Evolutionary conservation across 2,888 invertebrate genomes (phyloP), one percentile per base, ranked within the genome.

Genomic region (Nymphalis polychloros): DNA sequence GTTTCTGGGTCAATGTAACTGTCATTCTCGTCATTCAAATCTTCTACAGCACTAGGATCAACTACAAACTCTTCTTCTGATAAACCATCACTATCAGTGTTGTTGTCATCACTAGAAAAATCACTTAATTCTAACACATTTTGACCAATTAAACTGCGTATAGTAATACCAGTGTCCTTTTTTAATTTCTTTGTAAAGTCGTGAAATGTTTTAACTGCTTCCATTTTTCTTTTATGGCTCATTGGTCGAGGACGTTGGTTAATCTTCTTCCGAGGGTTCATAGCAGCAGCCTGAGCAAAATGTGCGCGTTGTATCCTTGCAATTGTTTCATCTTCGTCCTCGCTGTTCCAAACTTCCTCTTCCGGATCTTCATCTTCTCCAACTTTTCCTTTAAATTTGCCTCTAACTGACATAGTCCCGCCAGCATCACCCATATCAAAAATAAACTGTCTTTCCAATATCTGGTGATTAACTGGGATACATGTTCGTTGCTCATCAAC

Each of bases 1-100:
- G 93, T 93, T 75, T 91, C 92, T 7, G 93, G 93, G 71, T 93
- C 93, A 77, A 93, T 90, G 75, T 89, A 92, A 76, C 93, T 93
- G 74, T 92, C 90, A 77, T 93, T 87, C 64, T 89, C 93, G 60
- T 90, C 90, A 73, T 88, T 88, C 61, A 92, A 81, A 71, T 93
- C 92, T 70, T 90, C 80, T 46, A 90, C 92, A 61, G 93, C 93
- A 77, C 78, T 89, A 53, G 89, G 92, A 73, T 93, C 89, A 31
- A 93, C 93, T 53, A 85, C 85, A 84, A 93, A 93, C 73, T 93
- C 93, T 71, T 89, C 88, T 70, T 93, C 93, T 13, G 93, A 92
- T 69, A 93, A 82, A 55, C 93, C 93, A 82, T 93, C 93, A 87
- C 91, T 92, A 59, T 91, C 92, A 64, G 87, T 85, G 73, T 86